These are phyloP conservation scores for Hipposideros larvatus DNA, from an alignment of 2,797 vertebrate species.

Conservation along the genomic window DNA sequence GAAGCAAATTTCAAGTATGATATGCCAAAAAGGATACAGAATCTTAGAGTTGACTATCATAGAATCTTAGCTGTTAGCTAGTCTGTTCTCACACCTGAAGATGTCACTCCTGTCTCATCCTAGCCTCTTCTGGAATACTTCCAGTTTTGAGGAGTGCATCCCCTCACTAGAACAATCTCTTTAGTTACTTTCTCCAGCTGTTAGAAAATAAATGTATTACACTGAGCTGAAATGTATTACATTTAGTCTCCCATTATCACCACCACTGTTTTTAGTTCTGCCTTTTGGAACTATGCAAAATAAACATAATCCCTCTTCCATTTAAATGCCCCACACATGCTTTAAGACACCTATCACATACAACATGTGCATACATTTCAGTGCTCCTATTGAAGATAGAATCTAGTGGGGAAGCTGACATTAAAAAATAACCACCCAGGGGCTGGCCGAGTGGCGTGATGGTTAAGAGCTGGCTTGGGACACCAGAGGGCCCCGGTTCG, in stretches of 20 bases:
- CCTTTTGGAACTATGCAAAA: background rate
- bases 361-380: background rate
- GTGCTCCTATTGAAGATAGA: background rate
- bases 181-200: conserved; percentile 7
- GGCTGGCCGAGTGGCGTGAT: no score
- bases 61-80: conserved; percentile 7
- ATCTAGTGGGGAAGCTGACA: background rate
- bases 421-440: background rate
- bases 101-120: background rate
- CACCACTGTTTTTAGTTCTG: conserved; percentile 27
- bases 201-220: conserved; percentile 40
- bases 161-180: background rate
- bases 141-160: background rate
- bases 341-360: background rate
- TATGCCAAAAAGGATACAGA: background rate
- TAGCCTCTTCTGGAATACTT: background rate
- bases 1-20: conserved; percentile 27
- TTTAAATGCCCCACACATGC: background rate
- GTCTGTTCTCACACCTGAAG: background rate
- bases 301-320: background rate
- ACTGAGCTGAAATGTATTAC: background rate
- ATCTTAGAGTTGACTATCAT: background rate
- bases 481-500: no score
- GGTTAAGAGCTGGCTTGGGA: no score
- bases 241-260: background rate